Evolutionary conservation across 2,797 vertebrate species (phyloP), one percentile per base, ranked within the genome.

Genomic region (Pseudomugil tenellus): DNA sequence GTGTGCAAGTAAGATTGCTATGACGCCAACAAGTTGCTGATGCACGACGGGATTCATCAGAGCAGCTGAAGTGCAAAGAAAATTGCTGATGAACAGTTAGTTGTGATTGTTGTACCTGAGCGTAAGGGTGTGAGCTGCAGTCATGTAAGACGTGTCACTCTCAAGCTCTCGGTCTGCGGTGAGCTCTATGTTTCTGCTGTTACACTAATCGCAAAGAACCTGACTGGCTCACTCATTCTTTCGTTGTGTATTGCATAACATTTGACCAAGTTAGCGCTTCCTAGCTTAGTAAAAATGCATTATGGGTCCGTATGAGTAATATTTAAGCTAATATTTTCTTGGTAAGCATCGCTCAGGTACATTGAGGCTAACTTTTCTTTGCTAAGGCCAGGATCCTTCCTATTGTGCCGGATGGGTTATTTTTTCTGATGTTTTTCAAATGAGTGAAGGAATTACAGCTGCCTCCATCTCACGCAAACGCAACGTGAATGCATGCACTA

Each of bases 161-260:
- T 80, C 66, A 57, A 80, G 77, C 74, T 86, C 66, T 88, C 79
- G 83, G 77, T 84, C 81, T 88, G 82, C 77, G 87, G 84, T 83
- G 76, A 80, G 60, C 84, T 72, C 37, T 66, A 62, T 73, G 74
- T 66, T 70, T 72, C 76, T 88, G 73, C 66, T 76, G 74, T 77
- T 76, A 77, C 52, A 65, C 64, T n/a, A n/a, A n/a, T n/a, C n/a
- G 65, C 67, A 72, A 74, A 57, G 70, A 48, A 59, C 53, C 26
- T 26, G 17, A 82, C 35, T 51, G 25, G 60, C 6, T 29, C 43
- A 21, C 13, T 34, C 31, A 39, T 54, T 55, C 16, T 46, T 66
- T 55, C 59, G 6, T 67, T 39, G 17, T n/a, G 43, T 12, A 59
- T 63, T 52, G 37, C 53, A 56, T 21, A 35, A 58, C 61, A 54